A percentile compares a stretch with the other conserved stretches of the same genome.
These are phyloP conservation scores for Macrobrachium nipponense DNA, from an alignment of 1,140 invertebrate species.

Conservation along the genomic window DNA sequence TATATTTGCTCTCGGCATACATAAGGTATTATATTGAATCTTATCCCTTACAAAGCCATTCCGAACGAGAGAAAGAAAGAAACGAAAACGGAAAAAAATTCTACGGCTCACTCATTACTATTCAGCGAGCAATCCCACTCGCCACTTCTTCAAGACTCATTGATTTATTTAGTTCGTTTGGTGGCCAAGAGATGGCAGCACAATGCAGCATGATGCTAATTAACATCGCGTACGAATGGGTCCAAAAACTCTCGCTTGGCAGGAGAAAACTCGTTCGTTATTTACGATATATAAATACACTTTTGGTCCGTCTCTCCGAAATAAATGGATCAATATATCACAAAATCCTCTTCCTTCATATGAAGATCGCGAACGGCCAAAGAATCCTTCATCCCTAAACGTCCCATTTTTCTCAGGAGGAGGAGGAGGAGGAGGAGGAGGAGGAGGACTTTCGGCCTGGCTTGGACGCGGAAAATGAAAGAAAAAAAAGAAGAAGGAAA, in stretches of 20 bases:
- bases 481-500: conserved; percentile 23
- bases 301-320: too few relatives aligned
- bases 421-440: neutral
- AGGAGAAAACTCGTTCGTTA: conserved; percentile 1
- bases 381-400: conserved; percentile 30
- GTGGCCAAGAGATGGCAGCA: conserved; percentile 62
- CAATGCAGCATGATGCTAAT: conserved; percentile 62
- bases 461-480: conserved; percentile 25
- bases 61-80: conserved; percentile 11
- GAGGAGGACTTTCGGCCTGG: neutral
- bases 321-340: neutral
- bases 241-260: conserved; percentile 10
- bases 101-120: conserved; percentile 58
- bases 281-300: too few relatives aligned
- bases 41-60: too few relatives aligned
- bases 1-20: conserved; percentile 42
- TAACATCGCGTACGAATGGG: conserved; percentile 58
- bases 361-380: conserved; percentile 1
- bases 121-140: conserved; percentile 61
- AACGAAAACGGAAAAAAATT: conserved; percentile 43
- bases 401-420: neutral
- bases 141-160: conserved; percentile 62
- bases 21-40: neutral
- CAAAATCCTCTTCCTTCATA: conserved; percentile 8
- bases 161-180: conserved; percentile 62